phyloP scores from a whole-genome alignment of 2,888 invertebrate species.

The Sesia apiformis region DNA sequence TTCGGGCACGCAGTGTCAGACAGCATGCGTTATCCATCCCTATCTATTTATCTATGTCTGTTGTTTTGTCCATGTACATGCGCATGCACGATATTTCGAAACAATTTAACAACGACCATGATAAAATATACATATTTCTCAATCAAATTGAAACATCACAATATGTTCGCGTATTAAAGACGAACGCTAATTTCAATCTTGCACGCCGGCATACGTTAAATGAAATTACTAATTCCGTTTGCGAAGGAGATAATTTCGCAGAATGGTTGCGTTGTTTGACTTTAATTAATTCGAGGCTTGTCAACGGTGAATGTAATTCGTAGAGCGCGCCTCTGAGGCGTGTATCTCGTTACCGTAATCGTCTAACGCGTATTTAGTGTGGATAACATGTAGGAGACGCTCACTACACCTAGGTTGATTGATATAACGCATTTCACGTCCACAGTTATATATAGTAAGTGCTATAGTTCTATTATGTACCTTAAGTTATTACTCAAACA shows the following conservation, averaged over 20 bases:
- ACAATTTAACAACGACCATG: no score
- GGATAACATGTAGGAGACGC: slow-evolving; percentile 18
- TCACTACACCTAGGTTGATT: no score
- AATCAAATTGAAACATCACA: not conserved
- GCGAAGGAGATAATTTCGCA: slow-evolving; percentile 59
- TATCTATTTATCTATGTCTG: no score
- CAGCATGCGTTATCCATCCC: no score
- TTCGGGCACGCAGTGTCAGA: no score
- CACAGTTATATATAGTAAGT: no score
- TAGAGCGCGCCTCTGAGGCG: slow-evolving; percentile 43
- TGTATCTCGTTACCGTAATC: slow-evolving; percentile 57
- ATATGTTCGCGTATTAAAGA: not conserved
- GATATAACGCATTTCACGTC: no score
- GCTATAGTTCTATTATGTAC: no score
- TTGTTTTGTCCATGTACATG: no score
- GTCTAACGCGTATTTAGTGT: slow-evolving; percentile 39
- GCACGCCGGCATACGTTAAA: slow-evolving; percentile 36
- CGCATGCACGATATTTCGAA: no score
- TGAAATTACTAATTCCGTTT: slow-evolving; percentile 63
- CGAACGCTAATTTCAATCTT: slow-evolving; percentile 29
- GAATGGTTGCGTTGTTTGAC: slow-evolving; percentile 65
- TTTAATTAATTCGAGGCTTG: slow-evolving; percentile 71
- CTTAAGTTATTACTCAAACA: no score
- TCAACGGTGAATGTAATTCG: slow-evolving; percentile 64
- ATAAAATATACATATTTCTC: no score